Evolutionary conservation across 2,113 vertebrate species (phyloP).

Genomic region (Xenopus borealis): DNA sequence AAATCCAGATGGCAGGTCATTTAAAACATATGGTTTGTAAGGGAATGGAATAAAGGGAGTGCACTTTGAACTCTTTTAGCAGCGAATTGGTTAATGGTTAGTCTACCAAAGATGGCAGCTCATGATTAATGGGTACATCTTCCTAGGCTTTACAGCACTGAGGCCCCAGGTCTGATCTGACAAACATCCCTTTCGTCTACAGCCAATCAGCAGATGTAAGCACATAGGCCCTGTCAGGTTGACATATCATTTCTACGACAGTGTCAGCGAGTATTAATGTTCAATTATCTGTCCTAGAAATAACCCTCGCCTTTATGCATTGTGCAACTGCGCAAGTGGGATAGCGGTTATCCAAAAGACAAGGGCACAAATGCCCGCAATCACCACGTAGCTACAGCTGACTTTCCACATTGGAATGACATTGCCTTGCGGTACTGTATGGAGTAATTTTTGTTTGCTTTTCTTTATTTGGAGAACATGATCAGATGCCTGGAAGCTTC

Average conservation of each 20-base stretch:
- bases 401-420: conserved; percentile 55
- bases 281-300: conserved; percentile 83
- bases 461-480: conserved; percentile 40
- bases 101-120: conserved; percentile 63
- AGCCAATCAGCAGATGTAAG: conserved; percentile 71
- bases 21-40: conserved; percentile 24
- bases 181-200: conserved; percentile 60
- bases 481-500: conserved; percentile 39
- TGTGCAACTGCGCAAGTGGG: conserved; percentile 58
- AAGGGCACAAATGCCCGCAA: conserved; percentile 63
- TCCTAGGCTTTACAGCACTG: conserved; percentile 49
- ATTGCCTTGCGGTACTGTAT: conserved; percentile 50
- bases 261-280: conserved; percentile 79
- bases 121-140: conserved; percentile 59
- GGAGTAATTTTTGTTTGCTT: conserved; percentile 46
- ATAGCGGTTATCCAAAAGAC: conserved; percentile 57
- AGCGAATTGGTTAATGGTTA: conserved; percentile 42
- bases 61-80: conserved; percentile 35
- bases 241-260: conserved; percentile 75
- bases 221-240: conserved; percentile 74
- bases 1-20: neutral
- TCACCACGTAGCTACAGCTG: conserved; percentile 52
- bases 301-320: conserved; percentile 62
- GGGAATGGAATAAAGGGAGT: conserved; percentile 12
- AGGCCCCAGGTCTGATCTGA: conserved; percentile 68